A percentile compares a stretch with the other conserved stretches of the same genome.
These are phyloP conservation scores for Anastrepha obliqua DNA, from an alignment of 1,140 invertebrate genomes.

Conservation along the genomic window DNA sequence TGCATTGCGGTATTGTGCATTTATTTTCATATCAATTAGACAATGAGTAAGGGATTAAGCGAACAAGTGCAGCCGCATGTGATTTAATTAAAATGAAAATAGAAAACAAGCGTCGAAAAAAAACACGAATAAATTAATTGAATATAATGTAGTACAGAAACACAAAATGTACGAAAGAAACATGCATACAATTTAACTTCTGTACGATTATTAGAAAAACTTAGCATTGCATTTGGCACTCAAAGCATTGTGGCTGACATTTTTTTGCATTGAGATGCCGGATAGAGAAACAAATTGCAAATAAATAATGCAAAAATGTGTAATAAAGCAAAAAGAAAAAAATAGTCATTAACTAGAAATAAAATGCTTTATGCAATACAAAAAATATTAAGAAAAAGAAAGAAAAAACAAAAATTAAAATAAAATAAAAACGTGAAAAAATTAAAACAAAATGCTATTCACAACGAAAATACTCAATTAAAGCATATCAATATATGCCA, in stretches of 20 bases:
- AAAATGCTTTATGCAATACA: background rate
- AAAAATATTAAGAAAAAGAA: background rate
- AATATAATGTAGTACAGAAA: background rate
- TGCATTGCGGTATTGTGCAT: no score
- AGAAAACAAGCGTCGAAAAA: background rate
- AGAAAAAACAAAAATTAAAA: background rate
- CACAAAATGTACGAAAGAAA: background rate
- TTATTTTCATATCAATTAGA: constrained; percentile 1
- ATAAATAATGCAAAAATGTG: background rate
- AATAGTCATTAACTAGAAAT: background rate
- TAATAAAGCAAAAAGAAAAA: background rate
- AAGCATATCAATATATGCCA: no score
- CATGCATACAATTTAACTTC: background rate
- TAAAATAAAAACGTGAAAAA: background rate
- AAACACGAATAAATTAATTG: background rate
- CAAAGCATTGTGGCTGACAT: background rate
- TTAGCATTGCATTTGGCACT: constrained; percentile 14
- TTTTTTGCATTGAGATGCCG: constrained; percentile 14
- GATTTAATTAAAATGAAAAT: constrained; percentile 32
- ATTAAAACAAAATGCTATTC: background rate
- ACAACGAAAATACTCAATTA: no score
- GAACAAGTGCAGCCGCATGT: background rate
- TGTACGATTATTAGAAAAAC: background rate
- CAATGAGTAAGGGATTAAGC: constrained; percentile 6
- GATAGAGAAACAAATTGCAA: constrained; percentile 19